Evolutionary conservation across 2,888 invertebrate species (phyloP).

Genomic region (Luffia ferchaultella): DNA sequence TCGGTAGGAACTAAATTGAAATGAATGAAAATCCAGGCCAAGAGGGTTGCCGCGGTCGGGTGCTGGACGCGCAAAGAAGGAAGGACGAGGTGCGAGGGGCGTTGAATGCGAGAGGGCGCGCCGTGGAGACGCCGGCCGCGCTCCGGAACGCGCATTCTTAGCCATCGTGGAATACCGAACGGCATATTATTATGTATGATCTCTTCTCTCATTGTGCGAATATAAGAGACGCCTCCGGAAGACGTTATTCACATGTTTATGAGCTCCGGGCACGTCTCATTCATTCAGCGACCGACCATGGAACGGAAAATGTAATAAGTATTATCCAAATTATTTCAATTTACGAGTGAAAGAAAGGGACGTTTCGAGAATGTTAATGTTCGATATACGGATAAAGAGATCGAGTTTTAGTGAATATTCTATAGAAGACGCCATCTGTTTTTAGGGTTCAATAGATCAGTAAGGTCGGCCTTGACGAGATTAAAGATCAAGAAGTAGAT

Average conservation of each 20-base stretch:
- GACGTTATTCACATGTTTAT: constrained; percentile 35
- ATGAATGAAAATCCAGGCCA: neutral
- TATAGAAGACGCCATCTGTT: no score
- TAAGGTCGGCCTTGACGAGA: no score
- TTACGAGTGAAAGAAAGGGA: neutral
- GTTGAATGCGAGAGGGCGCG: constrained; percentile 30
- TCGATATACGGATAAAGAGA: no score
- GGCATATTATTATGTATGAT: constrained; percentile 60
- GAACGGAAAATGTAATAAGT: neutral
- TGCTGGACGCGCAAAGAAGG: neutral
- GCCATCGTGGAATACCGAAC: constrained; percentile 51
- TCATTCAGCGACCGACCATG: neutral
- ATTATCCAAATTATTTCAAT: neutral
- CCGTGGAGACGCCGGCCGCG: constrained; percentile 36
- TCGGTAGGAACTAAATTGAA: neutral
- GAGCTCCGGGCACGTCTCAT: constrained; percentile 37
- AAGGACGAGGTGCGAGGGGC: constrained; percentile 9
- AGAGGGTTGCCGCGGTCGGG: neutral
- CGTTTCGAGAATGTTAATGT: neutral
- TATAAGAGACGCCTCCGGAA: constrained; percentile 34
- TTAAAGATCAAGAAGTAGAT: no score
- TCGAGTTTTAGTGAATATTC: no score
- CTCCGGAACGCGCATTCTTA: constrained; percentile 53
- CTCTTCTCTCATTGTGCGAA: constrained; percentile 44
- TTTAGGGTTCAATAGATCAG: no score